A percentile compares a stretch with the other conserved stretches of the same genome.
Conservation (phyloP, 1,140 invertebrate species). For the Drosophila tani region DNA sequence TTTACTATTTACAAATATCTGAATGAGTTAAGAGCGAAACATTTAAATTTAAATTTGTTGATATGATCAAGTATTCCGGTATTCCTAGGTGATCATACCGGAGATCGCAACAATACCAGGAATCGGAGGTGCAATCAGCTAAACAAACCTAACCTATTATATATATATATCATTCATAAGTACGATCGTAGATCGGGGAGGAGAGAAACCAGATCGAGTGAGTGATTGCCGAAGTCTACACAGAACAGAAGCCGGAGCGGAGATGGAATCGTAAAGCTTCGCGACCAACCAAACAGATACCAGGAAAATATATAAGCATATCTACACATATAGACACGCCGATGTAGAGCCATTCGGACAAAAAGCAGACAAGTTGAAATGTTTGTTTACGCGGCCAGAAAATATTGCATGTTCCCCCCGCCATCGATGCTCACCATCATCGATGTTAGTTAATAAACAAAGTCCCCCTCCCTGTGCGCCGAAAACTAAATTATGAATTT, state of each 20-base stretch:
- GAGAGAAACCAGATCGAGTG: conserved; percentile 35
- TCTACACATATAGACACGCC: conserved; percentile 11
- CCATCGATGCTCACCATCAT: conserved; percentile 10
- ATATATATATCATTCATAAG: conserved; percentile 44
- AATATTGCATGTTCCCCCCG: conserved; percentile 71
- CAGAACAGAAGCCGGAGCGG: conserved; percentile 35
- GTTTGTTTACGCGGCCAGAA: conserved; percentile 72
- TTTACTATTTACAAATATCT: background rate
- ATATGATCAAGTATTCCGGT: conserved; percentile 1
- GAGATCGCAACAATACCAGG: conserved; percentile 14
- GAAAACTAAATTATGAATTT: conserved; percentile 46
- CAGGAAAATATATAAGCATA: conserved; percentile 20
- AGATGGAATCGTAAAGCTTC: conserved; percentile 33
- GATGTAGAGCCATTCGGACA: conserved; percentile 37
- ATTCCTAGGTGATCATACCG: background rate
- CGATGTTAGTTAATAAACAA: conserved; percentile 69
- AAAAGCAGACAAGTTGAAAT: conserved; percentile 70
- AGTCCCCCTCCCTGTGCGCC: background rate
- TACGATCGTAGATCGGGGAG: conserved; percentile 11
- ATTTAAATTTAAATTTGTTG: background rate
- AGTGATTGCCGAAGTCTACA: conserved; percentile 54
- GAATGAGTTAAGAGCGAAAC: background rate
- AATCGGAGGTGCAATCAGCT: conserved; percentile 38
- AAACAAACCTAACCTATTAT: conserved; percentile 58
- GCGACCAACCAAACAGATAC: conserved; percentile 28